These are phyloP conservation scores for Halyomorpha halys DNA, from an alignment of 1,140 invertebrate species.

Conservation along the genomic window DNA sequence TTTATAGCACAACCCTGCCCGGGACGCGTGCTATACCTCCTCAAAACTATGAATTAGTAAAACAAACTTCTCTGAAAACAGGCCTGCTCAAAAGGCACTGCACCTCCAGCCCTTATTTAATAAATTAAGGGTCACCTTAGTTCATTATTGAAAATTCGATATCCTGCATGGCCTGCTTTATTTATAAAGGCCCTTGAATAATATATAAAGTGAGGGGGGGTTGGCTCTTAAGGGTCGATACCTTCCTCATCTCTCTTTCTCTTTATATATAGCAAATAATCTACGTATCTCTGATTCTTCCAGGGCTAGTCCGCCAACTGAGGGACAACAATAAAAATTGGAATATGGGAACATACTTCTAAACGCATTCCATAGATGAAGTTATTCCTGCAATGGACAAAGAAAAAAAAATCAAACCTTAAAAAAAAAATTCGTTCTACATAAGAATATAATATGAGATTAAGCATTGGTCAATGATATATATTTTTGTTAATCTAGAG, in stretches of 20 bases:
- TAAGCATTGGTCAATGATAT: no score
- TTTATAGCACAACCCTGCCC: slow-evolving; percentile 25
- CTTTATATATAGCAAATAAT: slow-evolving; percentile 13
- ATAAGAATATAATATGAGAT: no score
- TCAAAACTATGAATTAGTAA: slow-evolving; percentile 28
- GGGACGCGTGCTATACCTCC: slow-evolving; percentile 20
- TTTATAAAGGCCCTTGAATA: slow-evolving; percentile 12
- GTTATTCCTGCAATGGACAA: no score
- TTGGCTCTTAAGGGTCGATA: slow-evolving; percentile 11
- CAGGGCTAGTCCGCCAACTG: no score
- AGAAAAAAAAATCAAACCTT: no score
- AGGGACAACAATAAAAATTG: no score
- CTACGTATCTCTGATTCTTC: neutral
- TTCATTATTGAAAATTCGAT: slow-evolving; percentile 30
- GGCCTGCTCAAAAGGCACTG: slow-evolving; percentile 27
- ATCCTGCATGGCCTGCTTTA: slow-evolving; percentile 21
- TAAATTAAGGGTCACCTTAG: slow-evolving; percentile 29
- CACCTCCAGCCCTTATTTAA: slow-evolving; percentile 27
- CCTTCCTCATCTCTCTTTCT: slow-evolving; percentile 12
- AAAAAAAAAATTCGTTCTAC: no score
- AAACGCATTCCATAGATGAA: no score
- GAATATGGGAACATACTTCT: no score
- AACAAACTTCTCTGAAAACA: slow-evolving; percentile 28
- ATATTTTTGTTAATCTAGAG: no score
- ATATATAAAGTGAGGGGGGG: neutral